Conservation (phyloP, 2,113 vertebrate genomes). For the Oplegnathus fasciatus region DNA sequence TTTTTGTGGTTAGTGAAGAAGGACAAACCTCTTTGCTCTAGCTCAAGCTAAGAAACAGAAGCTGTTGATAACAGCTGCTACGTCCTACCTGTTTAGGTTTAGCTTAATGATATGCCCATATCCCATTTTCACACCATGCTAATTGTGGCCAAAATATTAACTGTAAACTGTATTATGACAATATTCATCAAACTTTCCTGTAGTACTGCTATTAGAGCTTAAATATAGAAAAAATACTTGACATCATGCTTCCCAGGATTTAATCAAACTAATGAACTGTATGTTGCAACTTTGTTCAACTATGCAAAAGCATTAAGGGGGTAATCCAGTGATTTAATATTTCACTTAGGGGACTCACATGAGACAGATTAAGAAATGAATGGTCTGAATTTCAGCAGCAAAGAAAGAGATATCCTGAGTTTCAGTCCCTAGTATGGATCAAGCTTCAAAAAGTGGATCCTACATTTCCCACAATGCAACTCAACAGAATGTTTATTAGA, state of each 20-base stretch:
- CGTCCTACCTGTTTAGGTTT: background rate
- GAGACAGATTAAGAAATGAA: background rate
- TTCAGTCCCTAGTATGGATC: background rate
- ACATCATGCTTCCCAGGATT: too few species aligned
- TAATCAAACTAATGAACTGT: too few species aligned
- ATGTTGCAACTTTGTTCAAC: background rate
- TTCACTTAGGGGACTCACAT: background rate
- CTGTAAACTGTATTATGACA: background rate
- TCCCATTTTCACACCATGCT: background rate
- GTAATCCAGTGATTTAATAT: background rate
- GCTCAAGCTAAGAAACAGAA: background rate
- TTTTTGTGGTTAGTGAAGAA: background rate
- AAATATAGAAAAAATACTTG: too few species aligned
- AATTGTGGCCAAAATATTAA: too few species aligned
- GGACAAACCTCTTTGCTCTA: background rate
- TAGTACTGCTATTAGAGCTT: too few species aligned
- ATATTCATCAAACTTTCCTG: background rate
- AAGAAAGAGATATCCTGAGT: background rate
- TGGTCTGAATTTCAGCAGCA: too few species aligned
- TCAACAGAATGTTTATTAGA: too few species aligned
- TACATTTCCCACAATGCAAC: too few species aligned
- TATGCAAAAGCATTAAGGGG: background rate
- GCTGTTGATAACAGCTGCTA: too few species aligned
- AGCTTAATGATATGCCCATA: background rate
- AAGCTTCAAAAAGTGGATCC: background rate